phyloP scores from a whole-genome alignment of 2,888 invertebrate genomes.

The Andrena camellia region DNA sequence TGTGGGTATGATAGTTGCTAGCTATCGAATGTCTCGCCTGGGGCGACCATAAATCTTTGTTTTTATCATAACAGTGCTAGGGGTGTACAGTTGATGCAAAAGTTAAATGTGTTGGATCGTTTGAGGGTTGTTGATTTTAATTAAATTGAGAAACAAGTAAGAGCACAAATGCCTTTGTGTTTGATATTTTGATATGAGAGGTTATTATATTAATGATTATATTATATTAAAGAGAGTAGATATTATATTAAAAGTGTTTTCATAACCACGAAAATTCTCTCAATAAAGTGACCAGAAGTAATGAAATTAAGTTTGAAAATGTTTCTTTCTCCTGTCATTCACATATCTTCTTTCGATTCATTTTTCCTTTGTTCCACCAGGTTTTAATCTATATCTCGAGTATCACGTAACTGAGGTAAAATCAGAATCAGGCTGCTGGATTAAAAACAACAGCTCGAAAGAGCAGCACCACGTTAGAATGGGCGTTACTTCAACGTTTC shows the following conservation, averaged over 20 bases:
- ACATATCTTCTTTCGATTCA: not conserved
- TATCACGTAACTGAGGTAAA: constrained; percentile 30
- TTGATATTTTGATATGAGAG: no score
- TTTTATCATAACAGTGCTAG: no score
- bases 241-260: not conserved
- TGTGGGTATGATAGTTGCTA: no score
- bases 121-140: no score
- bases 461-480: constrained; percentile 2
- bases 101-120: no score
- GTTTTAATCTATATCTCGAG: constrained; percentile 18
- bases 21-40: no score
- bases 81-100: no score
- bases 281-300: not conserved
- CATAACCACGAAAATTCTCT: not conserved
- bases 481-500: constrained; percentile 6
- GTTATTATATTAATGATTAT: no score
- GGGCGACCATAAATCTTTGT: no score
- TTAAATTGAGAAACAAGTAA: no score
- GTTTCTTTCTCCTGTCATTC: not conserved
- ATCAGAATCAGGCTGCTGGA: constrained; percentile 31
- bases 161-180: no score
- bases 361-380: constrained; percentile 14
- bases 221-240: no score
- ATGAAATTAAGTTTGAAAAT: not conserved
- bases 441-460: constrained; percentile 29